Evolutionary conservation across 2,888 invertebrate genomes (phyloP).

Genomic region (Pollenia amentaria): DNA sequence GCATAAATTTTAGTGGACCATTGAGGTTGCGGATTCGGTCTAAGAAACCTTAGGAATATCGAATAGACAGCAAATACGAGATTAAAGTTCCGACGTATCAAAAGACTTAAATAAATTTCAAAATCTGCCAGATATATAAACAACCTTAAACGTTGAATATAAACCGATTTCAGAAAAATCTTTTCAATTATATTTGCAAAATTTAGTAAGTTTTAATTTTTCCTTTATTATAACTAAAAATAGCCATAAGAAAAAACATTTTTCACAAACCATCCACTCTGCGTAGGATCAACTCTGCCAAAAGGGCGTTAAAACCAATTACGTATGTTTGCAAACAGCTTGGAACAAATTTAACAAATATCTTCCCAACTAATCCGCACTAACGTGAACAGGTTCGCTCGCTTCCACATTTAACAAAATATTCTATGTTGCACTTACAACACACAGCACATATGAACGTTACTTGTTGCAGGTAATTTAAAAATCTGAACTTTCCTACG

Average conservation of each 20-base stretch:
- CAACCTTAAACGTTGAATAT: too few relatives aligned
- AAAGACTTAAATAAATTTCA: too few relatives aligned
- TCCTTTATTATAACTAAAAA: too few relatives aligned
- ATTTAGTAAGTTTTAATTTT: too few relatives aligned
- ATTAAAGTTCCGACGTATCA: too few relatives aligned
- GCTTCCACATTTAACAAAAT: constrained; percentile 27
- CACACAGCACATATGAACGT: neutral
- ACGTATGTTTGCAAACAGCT: constrained; percentile 29
- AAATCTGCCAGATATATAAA: too few relatives aligned
- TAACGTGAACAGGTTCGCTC: constrained; percentile 47
- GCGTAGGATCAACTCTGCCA: constrained; percentile 9
- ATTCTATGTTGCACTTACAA: constrained; percentile 12
- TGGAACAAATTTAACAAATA: constrained; percentile 24
- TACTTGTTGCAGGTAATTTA: constrained; percentile 48
- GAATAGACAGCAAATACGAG: too few relatives aligned
- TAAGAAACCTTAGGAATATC: too few relatives aligned
- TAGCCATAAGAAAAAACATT: neutral
- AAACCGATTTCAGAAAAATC: too few relatives aligned
- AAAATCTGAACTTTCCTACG: constrained; percentile 68
- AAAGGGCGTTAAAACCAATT: constrained; percentile 57
- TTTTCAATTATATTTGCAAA: too few relatives aligned
- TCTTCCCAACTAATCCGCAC: neutral
- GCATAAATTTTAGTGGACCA: too few relatives aligned
- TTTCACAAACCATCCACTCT: neutral
- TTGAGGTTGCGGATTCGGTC: too few relatives aligned